Base-by-base conservation (phyloP, 2,888 invertebrate species). In the Phortica magna region DNA sequence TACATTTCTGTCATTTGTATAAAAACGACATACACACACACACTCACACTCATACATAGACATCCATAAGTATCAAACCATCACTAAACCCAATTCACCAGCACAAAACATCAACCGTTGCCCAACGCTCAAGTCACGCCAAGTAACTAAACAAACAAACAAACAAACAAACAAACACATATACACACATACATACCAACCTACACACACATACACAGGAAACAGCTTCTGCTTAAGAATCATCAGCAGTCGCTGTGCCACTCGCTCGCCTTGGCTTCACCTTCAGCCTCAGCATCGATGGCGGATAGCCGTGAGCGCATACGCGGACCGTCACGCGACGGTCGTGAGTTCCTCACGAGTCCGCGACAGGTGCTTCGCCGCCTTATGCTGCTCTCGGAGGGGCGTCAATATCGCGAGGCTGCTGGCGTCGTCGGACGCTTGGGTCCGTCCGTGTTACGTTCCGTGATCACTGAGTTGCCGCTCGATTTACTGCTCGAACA, bases 401-500 rank as follows among this genome's bases (percentile, higher is more conserved):
- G 97, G 9, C 93, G 96, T 42, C 97, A 97, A 92, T 98, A 96
- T 91, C 93, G 96, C n/a, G 98, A 98, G 90, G 98, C 98, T 7
- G 97, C 98, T 0, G 95, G 95, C 64, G 95, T 98, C 77, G 93
- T 98, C 80, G 94, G 95, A 65, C 93, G 96, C 64, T 93, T 98
- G 19, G 96, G 96, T 5, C 95, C 95, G 59, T 95, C 95, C 0
- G 97, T 97, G 3, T 93, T 98, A 83, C 95, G 95, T 80, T 94
- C 95, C 2, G 95, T 95, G 1, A 94, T 95, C 0, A 92, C 94
- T 0, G 97, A 97, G 81, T 93, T 98, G 80, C 98, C 98, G 0
- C 94, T 98, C 73, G 98, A 98, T 90, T 93, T 97, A 82, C 93
- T 98, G 83, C 95, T 98, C n/a, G 98, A 98, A 84, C 96, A 97